These are phyloP conservation scores for Rhamphomyia laevipes DNA, from an alignment of 2,888 invertebrate genomes.

Conservation along the genomic window DNA sequence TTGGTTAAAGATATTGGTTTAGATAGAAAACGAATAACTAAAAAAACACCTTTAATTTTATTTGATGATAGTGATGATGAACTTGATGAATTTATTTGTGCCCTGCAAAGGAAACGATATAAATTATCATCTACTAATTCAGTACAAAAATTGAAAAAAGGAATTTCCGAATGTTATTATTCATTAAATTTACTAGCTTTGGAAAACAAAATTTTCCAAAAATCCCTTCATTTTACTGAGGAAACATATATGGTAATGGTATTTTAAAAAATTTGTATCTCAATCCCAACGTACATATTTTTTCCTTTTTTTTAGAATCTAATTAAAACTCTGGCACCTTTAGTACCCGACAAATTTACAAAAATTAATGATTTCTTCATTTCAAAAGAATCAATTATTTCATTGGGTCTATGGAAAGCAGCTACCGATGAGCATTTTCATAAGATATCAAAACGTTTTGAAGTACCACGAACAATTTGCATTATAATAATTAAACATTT, in stretches of 20 bases:
- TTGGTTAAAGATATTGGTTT: conserved; percentile 30
- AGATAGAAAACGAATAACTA: conserved; percentile 21
- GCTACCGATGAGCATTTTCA: conserved; percentile 35
- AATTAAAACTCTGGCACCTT: conserved; percentile 8
- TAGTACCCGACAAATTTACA: no score
- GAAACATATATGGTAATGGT: no score
- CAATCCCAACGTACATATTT: no score
- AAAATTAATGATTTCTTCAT: conserved; percentile 15
- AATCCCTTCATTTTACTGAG: no score
- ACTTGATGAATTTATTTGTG: conserved; percentile 16
- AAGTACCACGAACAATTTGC: conserved; percentile 26
- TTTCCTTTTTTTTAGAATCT: conserved; percentile 1
- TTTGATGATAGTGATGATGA: conserved; percentile 24
- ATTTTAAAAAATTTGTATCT: no score
- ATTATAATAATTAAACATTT: conserved; percentile 29
- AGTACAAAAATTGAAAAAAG: no score
- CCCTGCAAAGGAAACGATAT: no score
- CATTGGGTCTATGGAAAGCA: conserved; percentile 32
- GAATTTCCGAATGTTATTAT: no score
- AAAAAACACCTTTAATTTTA: conserved; percentile 14
- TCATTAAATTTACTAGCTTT: no score
- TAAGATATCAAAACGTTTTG: conserved; percentile 31
- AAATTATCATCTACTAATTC: no score
- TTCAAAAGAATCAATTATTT: conserved; percentile 27
- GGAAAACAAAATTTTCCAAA: no score